phyloP scores from a whole-genome alignment of 1,140 invertebrate species.

The Leptonema lineaticorne region DNA sequence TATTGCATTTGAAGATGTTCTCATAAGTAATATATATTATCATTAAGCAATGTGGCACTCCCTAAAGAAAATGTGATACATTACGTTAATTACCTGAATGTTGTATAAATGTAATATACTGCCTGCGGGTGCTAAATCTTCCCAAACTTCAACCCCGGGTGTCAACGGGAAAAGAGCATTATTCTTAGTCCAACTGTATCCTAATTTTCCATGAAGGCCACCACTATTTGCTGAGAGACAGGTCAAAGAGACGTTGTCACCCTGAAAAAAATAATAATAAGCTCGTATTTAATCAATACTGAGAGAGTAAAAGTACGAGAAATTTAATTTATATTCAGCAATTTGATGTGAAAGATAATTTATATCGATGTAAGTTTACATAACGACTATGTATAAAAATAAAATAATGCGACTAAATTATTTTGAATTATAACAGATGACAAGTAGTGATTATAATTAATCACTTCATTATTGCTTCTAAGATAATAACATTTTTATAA shows the following conservation, averaged over 20 bases:
- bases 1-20: not conserved
- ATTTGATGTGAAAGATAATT: not conserved
- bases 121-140: constrained; percentile 75
- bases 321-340: not conserved
- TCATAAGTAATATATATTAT: too few species aligned
- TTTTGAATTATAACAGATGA: too few species aligned
- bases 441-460: too few species aligned
- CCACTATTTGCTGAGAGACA: constrained; percentile 63
- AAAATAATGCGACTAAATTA: too few species aligned
- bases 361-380: not conserved
- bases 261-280: constrained; percentile 50
- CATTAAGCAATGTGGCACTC: not conserved
- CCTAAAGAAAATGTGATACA: not conserved
- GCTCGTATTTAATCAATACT: not conserved
- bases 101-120: constrained; percentile 76
- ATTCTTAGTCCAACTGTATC: constrained; percentile 79
- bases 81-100: constrained; percentile 58
- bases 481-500: too few species aligned
- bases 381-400: not conserved
- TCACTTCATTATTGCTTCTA: too few species aligned
- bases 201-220: constrained; percentile 62
- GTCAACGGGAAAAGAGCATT: constrained; percentile 68
- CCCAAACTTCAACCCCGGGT: constrained; percentile 73
- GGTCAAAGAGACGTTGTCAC: constrained; percentile 66
- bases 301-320: not conserved